Conservation (phyloP, 1,140 invertebrate species). For the Bombus confusus region DNA sequence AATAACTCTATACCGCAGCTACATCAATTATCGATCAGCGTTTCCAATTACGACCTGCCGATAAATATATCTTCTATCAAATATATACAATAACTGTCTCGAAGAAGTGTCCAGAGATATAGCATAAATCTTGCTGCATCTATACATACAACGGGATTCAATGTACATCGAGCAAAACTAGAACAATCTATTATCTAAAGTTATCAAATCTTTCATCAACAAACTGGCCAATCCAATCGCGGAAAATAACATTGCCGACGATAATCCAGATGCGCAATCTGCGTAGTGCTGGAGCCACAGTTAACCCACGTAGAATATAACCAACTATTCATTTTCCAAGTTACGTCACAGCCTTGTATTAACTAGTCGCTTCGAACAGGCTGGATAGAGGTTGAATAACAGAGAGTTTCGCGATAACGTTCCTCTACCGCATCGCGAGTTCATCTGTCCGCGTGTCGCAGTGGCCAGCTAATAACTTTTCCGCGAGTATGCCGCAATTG, state of each 20-base stretch:
- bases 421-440: not conserved
- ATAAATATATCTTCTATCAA: too few relatives aligned
- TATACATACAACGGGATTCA: not conserved
- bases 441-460: not conserved
- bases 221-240: not conserved
- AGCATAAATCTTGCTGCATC: not conserved
- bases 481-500: not conserved
- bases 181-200: not conserved
- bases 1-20: too few relatives aligned
- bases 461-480: conserved; percentile 31
- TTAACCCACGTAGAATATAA: not conserved
- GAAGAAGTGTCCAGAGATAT: not conserved
- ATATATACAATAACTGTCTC: not conserved
- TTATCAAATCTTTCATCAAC: not conserved
- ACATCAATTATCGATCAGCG: too few relatives aligned
- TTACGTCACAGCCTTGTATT: conserved; percentile 1
- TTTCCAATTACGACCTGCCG: too few relatives aligned
- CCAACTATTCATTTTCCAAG: not conserved
- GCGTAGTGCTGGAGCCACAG: too few relatives aligned
- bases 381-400: not conserved
- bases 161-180: not conserved
- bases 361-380: not conserved
- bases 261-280: not conserved
- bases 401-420: not conserved
- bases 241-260: not conserved